Conservation (phyloP, 2,888 invertebrate species). For the Disparrhopalites patrizii region DNA sequence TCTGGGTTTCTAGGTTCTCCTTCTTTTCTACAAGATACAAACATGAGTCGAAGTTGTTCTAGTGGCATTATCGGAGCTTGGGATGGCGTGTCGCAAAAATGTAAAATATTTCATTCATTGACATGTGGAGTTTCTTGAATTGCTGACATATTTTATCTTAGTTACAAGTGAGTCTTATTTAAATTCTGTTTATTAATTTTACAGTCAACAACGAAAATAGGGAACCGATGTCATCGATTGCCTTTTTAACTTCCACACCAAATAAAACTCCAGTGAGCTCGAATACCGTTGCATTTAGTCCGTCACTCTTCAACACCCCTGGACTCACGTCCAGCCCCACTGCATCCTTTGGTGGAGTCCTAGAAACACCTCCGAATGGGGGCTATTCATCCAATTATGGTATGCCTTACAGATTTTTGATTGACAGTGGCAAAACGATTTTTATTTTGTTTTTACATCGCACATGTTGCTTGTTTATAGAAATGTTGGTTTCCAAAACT, state of each 20-base stretch:
- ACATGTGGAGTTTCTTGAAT: background rate
- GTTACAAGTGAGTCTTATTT: no score
- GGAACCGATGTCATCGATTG: background rate
- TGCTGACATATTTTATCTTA: background rate
- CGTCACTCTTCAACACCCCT: constrained; percentile 27
- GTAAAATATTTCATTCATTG: constrained; percentile 17
- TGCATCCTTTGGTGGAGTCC: constrained; percentile 11
- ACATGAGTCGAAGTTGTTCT: constrained; percentile 15
- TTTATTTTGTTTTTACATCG: background rate
- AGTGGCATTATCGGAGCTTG: constrained; percentile 24
- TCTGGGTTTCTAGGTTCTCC: constrained; percentile 21
- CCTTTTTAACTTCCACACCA: constrained; percentile 22
- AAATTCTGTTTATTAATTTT: background rate
- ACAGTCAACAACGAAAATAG: constrained; percentile 25
- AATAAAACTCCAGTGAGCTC: constrained; percentile 25
- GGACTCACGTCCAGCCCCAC: constrained; percentile 25
- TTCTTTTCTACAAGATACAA: background rate
- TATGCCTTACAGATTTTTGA: background rate
- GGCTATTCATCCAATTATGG: constrained; percentile 1
- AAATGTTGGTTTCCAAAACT: constrained; percentile 55
- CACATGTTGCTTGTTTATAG: background rate
- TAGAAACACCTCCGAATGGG: constrained; percentile 22
- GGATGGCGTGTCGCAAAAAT: constrained; percentile 23
- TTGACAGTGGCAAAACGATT: background rate
- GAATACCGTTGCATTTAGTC: constrained; percentile 18